Evolutionary conservation across 2,797 vertebrate species (phyloP).

Genomic region (Serranus cabrilla): DNA sequence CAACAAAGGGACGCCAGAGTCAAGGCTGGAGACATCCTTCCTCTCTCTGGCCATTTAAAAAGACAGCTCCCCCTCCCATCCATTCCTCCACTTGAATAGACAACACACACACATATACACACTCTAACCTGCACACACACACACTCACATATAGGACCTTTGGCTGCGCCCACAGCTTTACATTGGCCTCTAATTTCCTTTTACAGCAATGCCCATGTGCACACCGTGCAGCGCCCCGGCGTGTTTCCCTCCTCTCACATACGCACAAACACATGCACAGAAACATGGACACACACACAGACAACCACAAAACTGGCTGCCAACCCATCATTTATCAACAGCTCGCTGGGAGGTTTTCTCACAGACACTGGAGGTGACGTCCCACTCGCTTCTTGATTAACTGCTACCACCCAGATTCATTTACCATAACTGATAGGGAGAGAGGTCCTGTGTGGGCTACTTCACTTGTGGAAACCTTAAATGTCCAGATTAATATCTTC

Average conservation of each 20-base stretch:
- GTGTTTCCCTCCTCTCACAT: slow-evolving; percentile 8
- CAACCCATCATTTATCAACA: slow-evolving; percentile 67
- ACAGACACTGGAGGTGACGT: slow-evolving; percentile 63
- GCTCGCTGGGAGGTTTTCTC: slow-evolving; percentile 61
- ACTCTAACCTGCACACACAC: slow-evolving; percentile 13
- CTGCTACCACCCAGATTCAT: slow-evolving; percentile 65
- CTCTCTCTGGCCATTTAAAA: slow-evolving; percentile 71
- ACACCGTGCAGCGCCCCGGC: slow-evolving; percentile 30
- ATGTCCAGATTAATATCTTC: slow-evolving; percentile 37
- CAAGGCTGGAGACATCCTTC: slow-evolving; percentile 80
- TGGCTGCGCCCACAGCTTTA: slow-evolving; percentile 72
- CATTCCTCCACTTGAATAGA: slow-evolving; percentile 66
- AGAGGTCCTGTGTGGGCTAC: slow-evolving; percentile 43
- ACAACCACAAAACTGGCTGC: slow-evolving; percentile 38
- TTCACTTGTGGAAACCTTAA: slow-evolving; percentile 38
- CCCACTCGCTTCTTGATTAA: slow-evolving; percentile 63
- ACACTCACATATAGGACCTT: slow-evolving; percentile 33
- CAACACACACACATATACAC: slow-evolving; percentile 25
- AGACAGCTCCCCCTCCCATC: slow-evolving; percentile 67
- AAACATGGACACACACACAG: slow-evolving; percentile 28
- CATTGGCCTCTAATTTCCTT: slow-evolving; percentile 70
- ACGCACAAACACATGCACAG: slow-evolving; percentile 22
- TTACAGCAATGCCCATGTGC: slow-evolving; percentile 45
- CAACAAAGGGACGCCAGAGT: slow-evolving; percentile 84
- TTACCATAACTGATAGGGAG: slow-evolving; percentile 48